A percentile compares a stretch with the other conserved stretches of the same genome.
Conservation (phyloP, 2,888 invertebrate species). For the Andrena hattorfiana region DNA sequence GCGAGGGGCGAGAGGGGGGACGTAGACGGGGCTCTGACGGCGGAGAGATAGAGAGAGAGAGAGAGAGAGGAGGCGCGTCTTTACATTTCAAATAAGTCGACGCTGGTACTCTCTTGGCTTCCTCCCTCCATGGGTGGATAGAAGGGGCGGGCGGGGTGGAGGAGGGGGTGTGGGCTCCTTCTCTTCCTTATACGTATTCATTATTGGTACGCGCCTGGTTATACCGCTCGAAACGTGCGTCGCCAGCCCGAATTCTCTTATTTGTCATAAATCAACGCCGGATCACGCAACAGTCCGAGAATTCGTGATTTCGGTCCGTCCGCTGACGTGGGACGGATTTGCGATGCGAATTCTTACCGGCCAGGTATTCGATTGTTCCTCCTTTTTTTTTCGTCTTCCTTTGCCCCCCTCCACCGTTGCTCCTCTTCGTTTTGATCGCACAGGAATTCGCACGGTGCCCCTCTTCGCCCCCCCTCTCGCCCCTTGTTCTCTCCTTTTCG, state of each 20-base stretch:
- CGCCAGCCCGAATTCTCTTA: slow-evolving; percentile 78
- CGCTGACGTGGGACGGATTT: slow-evolving; percentile 66
- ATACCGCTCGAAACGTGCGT: slow-evolving; percentile 77
- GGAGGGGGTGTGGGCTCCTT: slow-evolving; percentile 49
- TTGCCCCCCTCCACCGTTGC: not conserved
- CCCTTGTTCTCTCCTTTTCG: not conserved
- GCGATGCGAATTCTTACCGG: slow-evolving; percentile 66
- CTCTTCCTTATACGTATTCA: slow-evolving; percentile 81
- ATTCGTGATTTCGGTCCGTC: slow-evolving; percentile 71
- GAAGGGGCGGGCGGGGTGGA: not conserved
- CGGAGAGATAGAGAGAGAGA: slow-evolving; percentile 29
- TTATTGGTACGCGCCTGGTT: slow-evolving; percentile 81
- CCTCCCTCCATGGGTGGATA: slow-evolving; percentile 31
- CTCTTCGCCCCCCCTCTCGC: not conserved
- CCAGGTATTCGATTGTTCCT: slow-evolving; percentile 61
- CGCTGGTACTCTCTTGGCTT: slow-evolving; percentile 67
- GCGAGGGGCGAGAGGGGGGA: not conserved
- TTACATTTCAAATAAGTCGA: slow-evolving; percentile 84
- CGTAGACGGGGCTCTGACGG: not conserved
- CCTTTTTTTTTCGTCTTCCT: slow-evolving; percentile 17
- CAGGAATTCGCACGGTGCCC: slow-evolving; percentile 17
- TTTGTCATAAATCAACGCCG: slow-evolving; percentile 81
- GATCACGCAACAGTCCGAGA: slow-evolving; percentile 72
- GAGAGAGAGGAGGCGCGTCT: slow-evolving; percentile 71
- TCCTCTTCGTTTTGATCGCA: slow-evolving; percentile 35